phyloP scores from a whole-genome alignment of 2,888 invertebrate species.

The Chymomyza fuscimana region DNA sequence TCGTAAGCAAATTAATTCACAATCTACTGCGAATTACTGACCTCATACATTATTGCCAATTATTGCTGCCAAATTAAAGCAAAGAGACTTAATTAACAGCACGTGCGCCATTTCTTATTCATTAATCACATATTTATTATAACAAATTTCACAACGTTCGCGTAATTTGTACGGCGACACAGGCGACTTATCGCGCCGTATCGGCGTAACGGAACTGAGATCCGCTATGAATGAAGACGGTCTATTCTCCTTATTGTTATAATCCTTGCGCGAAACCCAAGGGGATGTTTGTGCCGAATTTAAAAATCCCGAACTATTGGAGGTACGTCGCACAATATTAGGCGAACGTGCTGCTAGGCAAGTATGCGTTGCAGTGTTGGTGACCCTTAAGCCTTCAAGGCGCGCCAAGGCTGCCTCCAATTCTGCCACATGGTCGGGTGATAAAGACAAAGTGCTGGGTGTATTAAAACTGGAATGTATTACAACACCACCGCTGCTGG shows the following conservation, averaged over 20 bases:
- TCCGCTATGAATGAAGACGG: slow-evolving; percentile 27
- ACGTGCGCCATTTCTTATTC: background rate
- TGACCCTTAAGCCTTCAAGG: slow-evolving; percentile 41
- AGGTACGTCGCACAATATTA: slow-evolving; percentile 33
- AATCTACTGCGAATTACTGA: background rate
- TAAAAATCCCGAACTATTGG: slow-evolving; percentile 49
- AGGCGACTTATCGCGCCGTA: slow-evolving; percentile 8
- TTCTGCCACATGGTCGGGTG: slow-evolving; percentile 46
- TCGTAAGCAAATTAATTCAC: background rate
- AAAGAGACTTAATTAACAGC: background rate
- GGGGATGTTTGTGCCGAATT: slow-evolving; percentile 65
- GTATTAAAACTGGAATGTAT: slow-evolving; percentile 49
- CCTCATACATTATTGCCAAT: background rate
- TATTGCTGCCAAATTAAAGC: background rate
- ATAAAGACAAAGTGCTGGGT: slow-evolving; percentile 49
- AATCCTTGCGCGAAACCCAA: slow-evolving; percentile 55
- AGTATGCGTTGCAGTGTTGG: slow-evolving; percentile 39
- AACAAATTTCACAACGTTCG: slow-evolving; percentile 73
- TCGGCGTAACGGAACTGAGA: slow-evolving; percentile 28
- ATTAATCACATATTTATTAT: slow-evolving; percentile 63
- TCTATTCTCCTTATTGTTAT: slow-evolving; percentile 44
- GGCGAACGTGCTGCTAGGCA: slow-evolving; percentile 29
- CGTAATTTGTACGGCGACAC: slow-evolving; percentile 46
- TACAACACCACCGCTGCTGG: slow-evolving; percentile 54
- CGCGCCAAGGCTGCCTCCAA: slow-evolving; percentile 50